Percentiles rank a stretch among this genome's conserved stretches.
Conservation (phyloP, 2,888 invertebrate species). For the Drosophila prostipennis region DNA sequence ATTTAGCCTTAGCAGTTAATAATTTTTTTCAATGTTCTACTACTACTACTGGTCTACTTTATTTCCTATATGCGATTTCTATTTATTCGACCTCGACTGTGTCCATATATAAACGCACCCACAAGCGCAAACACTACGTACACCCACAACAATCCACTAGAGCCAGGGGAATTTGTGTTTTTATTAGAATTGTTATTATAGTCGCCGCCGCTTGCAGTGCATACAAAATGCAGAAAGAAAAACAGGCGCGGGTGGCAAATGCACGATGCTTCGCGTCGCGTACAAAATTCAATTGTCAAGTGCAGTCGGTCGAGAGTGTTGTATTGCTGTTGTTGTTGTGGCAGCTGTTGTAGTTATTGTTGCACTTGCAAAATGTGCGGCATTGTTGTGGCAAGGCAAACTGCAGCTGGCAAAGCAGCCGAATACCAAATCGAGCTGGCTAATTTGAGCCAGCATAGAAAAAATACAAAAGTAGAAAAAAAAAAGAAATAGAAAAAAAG, state of each 20-base stretch:
- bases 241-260: constrained; percentile 25
- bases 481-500: constrained; percentile 19
- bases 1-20: too few species aligned
- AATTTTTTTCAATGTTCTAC: too few species aligned
- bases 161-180: constrained; percentile 64
- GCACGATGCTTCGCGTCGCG: constrained; percentile 39
- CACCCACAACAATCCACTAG: constrained; percentile 16
- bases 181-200: constrained; percentile 63
- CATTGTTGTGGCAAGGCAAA: constrained; percentile 38
- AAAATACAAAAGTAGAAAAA: background rate
- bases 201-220: constrained; percentile 46
- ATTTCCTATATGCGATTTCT: background rate
- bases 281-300: constrained; percentile 72
- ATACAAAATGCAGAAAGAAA: constrained; percentile 5
- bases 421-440: constrained; percentile 53
- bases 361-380: constrained; percentile 51
- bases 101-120: constrained; percentile 16
- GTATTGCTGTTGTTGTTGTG: constrained; percentile 35
- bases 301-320: constrained; percentile 61
- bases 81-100: constrained; percentile 15
- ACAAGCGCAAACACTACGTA: constrained; percentile 17
- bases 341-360: constrained; percentile 43
- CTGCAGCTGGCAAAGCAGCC: constrained; percentile 27
- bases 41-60: too few species aligned
- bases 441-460: constrained; percentile 52